Evolutionary conservation across 2,113 vertebrate species (phyloP).

Genomic region (Maccullochella peelii): DNA sequence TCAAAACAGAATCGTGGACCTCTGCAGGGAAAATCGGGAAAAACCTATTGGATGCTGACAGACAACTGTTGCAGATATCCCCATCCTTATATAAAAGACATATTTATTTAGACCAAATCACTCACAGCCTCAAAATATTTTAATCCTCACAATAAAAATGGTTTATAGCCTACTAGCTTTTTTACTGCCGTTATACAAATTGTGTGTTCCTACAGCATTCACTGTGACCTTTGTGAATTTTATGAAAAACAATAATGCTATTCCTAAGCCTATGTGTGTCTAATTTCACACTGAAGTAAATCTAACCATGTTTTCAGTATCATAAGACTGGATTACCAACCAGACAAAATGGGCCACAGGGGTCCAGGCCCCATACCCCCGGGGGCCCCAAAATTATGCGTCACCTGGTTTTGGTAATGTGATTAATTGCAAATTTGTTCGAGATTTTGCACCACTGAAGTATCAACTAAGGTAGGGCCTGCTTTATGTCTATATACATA

Average conservation of each 20-base stretch:
- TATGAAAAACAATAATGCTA: background rate
- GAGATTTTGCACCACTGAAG: too few relatives aligned
- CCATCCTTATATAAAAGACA: background rate
- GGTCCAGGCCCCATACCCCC: too few relatives aligned
- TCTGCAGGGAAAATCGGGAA: background rate
- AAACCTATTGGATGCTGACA: background rate
- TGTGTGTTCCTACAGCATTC: background rate
- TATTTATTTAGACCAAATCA: background rate
- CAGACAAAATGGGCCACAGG: background rate
- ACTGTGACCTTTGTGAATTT: background rate
- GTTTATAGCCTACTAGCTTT: background rate
- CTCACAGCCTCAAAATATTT: background rate
- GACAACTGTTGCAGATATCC: background rate
- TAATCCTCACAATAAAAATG: background rate
- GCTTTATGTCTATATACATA: background rate
- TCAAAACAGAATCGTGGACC: background rate
- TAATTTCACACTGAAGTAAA: background rate
- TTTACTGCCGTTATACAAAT: background rate
- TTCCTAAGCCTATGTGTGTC: background rate
- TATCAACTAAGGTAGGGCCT: background rate
- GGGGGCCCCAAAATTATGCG: too few relatives aligned
- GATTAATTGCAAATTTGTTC: background rate
- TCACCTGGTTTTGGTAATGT: background rate
- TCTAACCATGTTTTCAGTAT: background rate
- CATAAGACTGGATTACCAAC: background rate